Percentiles rank a stretch among this genome's conserved stretches.
phyloP scores from a whole-genome alignment of 1,140 invertebrate species.

The Sitophilus oryzae region DNA sequence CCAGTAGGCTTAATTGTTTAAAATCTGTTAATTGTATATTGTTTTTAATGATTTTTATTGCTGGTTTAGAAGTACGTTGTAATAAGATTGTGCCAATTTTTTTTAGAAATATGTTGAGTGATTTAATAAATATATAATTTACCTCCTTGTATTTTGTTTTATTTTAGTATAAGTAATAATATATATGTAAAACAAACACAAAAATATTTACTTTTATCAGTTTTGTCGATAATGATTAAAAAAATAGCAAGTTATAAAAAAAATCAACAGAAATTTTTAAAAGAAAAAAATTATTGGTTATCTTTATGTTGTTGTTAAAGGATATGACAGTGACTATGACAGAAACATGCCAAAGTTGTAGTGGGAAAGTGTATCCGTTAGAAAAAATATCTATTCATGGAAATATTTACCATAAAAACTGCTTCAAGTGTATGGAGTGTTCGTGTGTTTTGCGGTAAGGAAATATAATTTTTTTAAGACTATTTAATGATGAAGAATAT shows the following conservation, averaged over 20 bases:
- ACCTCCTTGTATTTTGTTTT: slow-evolving; percentile 1
- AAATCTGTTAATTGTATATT: not conserved
- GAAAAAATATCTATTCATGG: slow-evolving; percentile 74
- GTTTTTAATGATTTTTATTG: slow-evolving; percentile 1
- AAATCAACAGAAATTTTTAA: too few relatives aligned
- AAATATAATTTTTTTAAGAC: too few relatives aligned
- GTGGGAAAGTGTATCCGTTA: slow-evolving; percentile 71
- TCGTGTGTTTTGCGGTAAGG: slow-evolving; percentile 66
- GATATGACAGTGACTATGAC: slow-evolving; percentile 45
- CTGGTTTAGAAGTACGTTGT: slow-evolving; percentile 8
- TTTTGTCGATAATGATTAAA: too few relatives aligned
- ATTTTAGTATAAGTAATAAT: not conserved
- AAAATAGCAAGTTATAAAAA: too few relatives aligned
- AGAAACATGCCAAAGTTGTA: slow-evolving; percentile 66
- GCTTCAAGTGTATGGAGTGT: slow-evolving; percentile 76
- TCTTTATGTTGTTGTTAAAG: too few relatives aligned
- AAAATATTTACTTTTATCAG: not conserved
- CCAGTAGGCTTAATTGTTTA: too few relatives aligned
- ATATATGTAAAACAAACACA: slow-evolving; percentile 3
- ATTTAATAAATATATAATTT: slow-evolving; percentile 23
- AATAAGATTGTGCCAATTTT: slow-evolving; percentile 25
- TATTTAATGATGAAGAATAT: too few relatives aligned
- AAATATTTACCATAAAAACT: slow-evolving; percentile 69
- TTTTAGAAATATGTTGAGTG: slow-evolving; percentile 23
- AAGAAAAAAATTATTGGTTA: too few relatives aligned